A percentile compares a stretch with the other conserved stretches of the same genome.
Conservation (phyloP, 35 echinoderm and acorn worm species). For the Chiridota heheva region DNA sequence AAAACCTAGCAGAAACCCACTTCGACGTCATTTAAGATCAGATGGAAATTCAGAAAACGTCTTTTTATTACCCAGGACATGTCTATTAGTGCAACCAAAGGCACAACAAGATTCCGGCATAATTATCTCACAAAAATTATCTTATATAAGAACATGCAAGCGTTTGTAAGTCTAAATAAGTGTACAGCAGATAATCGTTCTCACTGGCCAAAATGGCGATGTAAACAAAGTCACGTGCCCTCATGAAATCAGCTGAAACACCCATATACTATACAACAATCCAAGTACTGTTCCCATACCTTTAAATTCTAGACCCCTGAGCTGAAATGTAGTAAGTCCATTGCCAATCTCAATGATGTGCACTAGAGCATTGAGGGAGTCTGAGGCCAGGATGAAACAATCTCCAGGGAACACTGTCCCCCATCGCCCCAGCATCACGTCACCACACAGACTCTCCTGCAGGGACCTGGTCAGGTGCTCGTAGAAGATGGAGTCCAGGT, state of each 20-base stretch:
- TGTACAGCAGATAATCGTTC: no score
- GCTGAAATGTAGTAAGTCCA: conserved; percentile 93
- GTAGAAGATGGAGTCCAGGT: conserved; percentile 98
- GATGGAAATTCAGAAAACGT: no score
- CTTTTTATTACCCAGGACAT: no score
- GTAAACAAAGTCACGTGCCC: no score
- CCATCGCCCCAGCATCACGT: conserved; percentile 80
- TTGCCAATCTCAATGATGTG: conserved; percentile 95
- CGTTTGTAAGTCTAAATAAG: no score
- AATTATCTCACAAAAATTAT: no score
- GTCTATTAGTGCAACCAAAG: no score
- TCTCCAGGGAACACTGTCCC: conserved; percentile 81
- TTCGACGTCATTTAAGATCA: no score
- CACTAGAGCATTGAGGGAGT: conserved; percentile 96
- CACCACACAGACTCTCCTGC: conserved; percentile 91
- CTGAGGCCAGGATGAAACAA: conserved; percentile 93
- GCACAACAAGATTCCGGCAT: no score
- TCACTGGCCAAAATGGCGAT: no score
- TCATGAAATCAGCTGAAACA: neutral
- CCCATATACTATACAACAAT: neutral
- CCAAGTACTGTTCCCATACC: conserved; percentile 68
- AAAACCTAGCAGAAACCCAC: no score
- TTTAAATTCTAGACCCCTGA: conserved; percentile 94
- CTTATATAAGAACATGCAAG: no score
- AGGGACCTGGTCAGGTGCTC: conserved; percentile 96